Evolutionary conservation across 2,113 vertebrate genomes (phyloP).

Genomic region (Rissa tridactyla): DNA sequence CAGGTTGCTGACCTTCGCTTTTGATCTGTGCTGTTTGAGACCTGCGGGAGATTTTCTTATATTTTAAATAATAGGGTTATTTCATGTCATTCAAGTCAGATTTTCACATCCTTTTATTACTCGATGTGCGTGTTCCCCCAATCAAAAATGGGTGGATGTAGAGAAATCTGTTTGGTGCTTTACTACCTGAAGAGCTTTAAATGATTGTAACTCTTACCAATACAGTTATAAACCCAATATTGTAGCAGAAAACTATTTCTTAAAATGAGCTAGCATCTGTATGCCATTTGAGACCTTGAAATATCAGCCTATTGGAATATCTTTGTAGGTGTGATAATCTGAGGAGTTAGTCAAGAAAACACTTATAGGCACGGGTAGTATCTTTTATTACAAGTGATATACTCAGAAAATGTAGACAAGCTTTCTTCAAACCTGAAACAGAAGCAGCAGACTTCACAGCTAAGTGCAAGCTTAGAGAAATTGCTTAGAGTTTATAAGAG

Average conservation of each 20-base stretch:
- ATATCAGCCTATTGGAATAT: background rate
- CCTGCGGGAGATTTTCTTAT: background rate
- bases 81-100: background rate
- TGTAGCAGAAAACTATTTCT: background rate
- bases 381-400: constrained; percentile 6
- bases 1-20: background rate
- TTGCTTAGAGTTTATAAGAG: background rate
- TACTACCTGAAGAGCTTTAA: background rate
- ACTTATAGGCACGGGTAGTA: background rate
- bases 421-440: constrained; percentile 4
- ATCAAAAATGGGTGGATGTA: background rate
- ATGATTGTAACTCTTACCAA: background rate
- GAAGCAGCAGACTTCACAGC: background rate
- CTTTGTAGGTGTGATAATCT: constrained; percentile 14
- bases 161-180: background rate
- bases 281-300: background rate
- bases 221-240: background rate
- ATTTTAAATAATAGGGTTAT: background rate
- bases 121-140: background rate
- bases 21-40: background rate
- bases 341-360: constrained; percentile 12
- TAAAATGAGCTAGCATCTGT: constrained; percentile 9
- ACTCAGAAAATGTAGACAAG: background rate
- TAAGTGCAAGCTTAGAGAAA: background rate
- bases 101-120: background rate